Evolutionary conservation across 2,888 invertebrate genomes (phyloP).

Genomic region (Papilio gigon): DNA sequence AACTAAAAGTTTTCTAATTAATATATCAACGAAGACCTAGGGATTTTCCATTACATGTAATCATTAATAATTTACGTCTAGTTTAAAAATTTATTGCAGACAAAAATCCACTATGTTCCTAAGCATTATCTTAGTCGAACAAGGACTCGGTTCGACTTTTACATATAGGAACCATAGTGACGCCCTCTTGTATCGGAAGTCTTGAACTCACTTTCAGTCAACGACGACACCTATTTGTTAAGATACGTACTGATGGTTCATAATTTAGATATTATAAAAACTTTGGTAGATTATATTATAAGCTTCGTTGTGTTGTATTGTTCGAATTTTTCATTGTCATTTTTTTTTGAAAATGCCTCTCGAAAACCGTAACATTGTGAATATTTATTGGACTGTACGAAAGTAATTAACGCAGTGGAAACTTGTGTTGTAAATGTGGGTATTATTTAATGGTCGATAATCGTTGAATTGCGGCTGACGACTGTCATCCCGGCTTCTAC

Average conservation of each 20-base stretch:
- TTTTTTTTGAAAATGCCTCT: not conserved
- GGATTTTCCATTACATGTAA: too few species aligned
- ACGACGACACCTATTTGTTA: not conserved
- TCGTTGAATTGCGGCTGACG: slow-evolving; percentile 38
- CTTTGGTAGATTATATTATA: not conserved
- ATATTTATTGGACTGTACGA: slow-evolving; percentile 32
- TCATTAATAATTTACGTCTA: too few species aligned
- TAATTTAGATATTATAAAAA: too few species aligned
- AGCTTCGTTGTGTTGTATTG: not conserved
- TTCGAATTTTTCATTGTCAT: not conserved
- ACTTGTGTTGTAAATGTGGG: slow-evolving; percentile 35
- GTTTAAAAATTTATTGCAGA: too few species aligned
- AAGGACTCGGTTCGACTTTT: not conserved
- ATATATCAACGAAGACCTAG: too few species aligned
- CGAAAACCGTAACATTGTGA: slow-evolving; percentile 6
- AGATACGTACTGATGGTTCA: not conserved
- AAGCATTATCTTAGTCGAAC: too few species aligned
- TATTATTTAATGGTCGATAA: slow-evolving; percentile 38
- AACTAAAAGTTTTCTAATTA: slow-evolving; percentile 1
- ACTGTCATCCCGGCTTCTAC: slow-evolving; percentile 25
- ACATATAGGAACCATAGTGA: not conserved
- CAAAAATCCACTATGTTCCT: too few species aligned
- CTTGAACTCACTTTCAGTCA: not conserved
- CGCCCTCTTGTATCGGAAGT: not conserved
- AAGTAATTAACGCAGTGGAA: slow-evolving; percentile 40